phyloP scores from a whole-genome alignment of 2,797 vertebrate genomes.

The Holocentrus rufus region DNA sequence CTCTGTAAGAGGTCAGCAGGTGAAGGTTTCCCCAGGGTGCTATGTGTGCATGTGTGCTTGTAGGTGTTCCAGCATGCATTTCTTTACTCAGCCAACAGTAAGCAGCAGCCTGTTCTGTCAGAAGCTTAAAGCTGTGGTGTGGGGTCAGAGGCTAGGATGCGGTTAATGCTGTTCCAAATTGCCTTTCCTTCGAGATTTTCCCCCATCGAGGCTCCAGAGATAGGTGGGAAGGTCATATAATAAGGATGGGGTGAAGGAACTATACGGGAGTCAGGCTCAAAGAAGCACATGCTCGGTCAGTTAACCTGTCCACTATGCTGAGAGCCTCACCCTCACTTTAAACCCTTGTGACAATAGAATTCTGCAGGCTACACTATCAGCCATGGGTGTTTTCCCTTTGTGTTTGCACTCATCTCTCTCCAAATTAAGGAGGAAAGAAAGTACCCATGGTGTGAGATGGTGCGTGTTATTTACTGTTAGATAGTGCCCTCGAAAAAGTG shows the following conservation, averaged over 20 bases:
- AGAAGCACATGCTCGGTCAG: constrained; percentile 28
- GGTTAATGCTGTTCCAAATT: constrained; percentile 79
- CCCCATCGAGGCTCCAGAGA: constrained; percentile 62
- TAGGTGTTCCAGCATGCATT: constrained; percentile 25
- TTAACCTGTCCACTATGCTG: constrained; percentile 37
- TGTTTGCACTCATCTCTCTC: constrained; percentile 10
- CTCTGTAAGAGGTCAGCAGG: constrained; percentile 64
- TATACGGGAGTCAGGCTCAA: constrained; percentile 17
- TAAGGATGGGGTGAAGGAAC: constrained; percentile 36
- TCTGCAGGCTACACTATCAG: constrained; percentile 14
- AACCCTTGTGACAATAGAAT: constrained; percentile 28
- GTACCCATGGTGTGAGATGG: no score
- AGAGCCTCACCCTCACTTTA: constrained; percentile 21
- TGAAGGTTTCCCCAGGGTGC: constrained; percentile 53
- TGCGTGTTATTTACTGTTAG: no score
- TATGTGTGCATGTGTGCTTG: constrained; percentile 25
- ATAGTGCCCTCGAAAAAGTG: background rate
- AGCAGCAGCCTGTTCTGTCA: constrained; percentile 52
- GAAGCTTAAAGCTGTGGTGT: constrained; percentile 52
- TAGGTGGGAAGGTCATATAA: constrained; percentile 62
- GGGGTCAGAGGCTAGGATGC: constrained; percentile 69
- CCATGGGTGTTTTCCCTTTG: background rate
- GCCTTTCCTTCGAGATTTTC: constrained; percentile 72
- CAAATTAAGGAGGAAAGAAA: background rate
- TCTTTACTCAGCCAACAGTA: constrained; percentile 42